Conservation (phyloP, 2,113 vertebrate species). For the Clarias magur region DNA sequence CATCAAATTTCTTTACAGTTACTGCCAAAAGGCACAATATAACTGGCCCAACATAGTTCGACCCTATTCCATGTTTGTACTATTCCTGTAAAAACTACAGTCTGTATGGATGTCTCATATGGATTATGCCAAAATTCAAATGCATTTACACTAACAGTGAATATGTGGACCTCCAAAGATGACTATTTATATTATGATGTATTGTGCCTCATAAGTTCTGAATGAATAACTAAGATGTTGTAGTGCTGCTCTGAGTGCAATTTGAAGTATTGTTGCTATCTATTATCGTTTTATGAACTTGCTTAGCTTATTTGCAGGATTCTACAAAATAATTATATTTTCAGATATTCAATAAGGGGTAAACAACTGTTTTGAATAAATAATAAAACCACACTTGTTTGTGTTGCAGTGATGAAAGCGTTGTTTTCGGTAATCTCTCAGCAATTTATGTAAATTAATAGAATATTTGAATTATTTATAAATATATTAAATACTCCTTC, state of each 20-base stretch:
- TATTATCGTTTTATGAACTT: constrained; percentile 22
- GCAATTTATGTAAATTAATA: too few relatives aligned
- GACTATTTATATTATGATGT: not conserved
- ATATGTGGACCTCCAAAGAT: not conserved
- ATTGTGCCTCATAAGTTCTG: not conserved
- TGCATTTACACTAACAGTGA: constrained; percentile 12
- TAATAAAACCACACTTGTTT: not conserved
- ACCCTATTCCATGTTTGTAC: constrained; percentile 13
- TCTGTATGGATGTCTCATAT: constrained; percentile 20
- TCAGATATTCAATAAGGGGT: constrained; percentile 58
- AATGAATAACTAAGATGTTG: not conserved
- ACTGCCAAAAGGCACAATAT: not conserved
- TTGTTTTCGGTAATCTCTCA: not conserved
- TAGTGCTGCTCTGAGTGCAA: constrained; percentile 3
- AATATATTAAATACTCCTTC: not conserved
- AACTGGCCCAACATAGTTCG: not conserved
- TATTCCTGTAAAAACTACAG: constrained; percentile 50
- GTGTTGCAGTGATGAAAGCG: not conserved
- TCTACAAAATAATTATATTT: constrained; percentile 47
- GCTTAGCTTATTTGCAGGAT: constrained; percentile 51
- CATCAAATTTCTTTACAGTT: constrained; percentile 19
- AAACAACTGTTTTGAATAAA: constrained; percentile 62
- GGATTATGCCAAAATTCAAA: constrained; percentile 58
- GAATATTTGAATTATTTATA: not conserved
- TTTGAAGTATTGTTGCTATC: not conserved